Conservation (phyloP, 2,797 vertebrate species). For the Natrix natrix region DNA sequence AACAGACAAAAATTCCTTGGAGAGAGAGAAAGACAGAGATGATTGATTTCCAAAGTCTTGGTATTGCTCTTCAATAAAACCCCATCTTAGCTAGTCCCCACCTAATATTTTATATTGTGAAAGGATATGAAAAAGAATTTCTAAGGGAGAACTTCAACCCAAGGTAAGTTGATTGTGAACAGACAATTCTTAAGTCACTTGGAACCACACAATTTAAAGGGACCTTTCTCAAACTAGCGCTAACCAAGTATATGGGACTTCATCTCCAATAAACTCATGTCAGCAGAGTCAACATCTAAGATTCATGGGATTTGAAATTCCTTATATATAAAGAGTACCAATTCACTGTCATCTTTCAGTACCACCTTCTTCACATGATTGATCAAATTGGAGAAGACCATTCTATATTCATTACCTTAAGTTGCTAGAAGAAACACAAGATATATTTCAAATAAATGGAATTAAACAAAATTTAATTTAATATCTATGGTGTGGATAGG, state of each 20-base stretch:
- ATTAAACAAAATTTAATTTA: not conserved
- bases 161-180: not conserved
- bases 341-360: not conserved
- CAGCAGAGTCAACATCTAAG: not conserved
- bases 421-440: not conserved
- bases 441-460: not conserved
- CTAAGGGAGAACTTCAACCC: not conserved
- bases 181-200: not conserved
- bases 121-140: not conserved
- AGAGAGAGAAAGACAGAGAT: not conserved
- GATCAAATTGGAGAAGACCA: not conserved
- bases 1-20: not conserved
- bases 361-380: not conserved
- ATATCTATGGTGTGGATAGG: not conserved
- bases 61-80: not conserved
- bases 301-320: not conserved
- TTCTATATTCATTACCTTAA: not conserved
- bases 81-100: not conserved
- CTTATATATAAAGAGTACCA: not conserved
- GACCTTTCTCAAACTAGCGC: not conserved
- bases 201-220: not conserved
- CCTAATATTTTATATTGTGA: not conserved
- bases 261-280: not conserved
- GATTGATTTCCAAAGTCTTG: not conserved
- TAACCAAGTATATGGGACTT: not conserved